Percentiles rank a stretch among this genome's conserved stretches.
Evolutionary conservation across 2,797 vertebrate genomes (phyloP).

Genomic region (Gallinago solitaria): DNA sequence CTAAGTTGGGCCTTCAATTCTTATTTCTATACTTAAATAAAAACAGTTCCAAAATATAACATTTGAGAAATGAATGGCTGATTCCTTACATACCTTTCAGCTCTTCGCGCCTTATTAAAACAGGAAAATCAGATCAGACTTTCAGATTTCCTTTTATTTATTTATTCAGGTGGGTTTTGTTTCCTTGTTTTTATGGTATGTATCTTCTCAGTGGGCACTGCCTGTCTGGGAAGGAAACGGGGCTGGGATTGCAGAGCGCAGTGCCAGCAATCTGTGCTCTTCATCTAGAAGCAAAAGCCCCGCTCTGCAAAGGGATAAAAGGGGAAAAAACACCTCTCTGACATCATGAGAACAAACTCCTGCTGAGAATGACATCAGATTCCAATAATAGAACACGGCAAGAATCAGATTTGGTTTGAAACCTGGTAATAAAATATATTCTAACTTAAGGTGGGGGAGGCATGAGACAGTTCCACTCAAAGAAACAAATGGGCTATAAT

Average conservation of each 20-base stretch:
- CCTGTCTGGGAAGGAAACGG: not conserved
- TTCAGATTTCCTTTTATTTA: not conserved
- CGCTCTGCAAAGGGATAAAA: not conserved
- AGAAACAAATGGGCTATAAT: not conserved
- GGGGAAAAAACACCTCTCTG: not conserved
- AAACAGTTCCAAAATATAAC: not conserved
- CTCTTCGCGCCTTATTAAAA: not conserved
- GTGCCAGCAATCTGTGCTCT: not conserved
- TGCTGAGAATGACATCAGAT: not conserved
- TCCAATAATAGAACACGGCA: not conserved
- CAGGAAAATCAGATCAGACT: not conserved
- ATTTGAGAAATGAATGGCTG: not conserved
- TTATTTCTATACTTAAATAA: not conserved
- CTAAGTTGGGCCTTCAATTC: not conserved
- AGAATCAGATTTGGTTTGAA: not conserved
- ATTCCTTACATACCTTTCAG: not conserved
- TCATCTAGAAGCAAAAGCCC: not conserved
- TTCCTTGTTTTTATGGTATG: not conserved
- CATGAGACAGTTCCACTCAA: accelerated
- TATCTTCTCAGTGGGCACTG: not conserved
- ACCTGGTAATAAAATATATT: accelerated
- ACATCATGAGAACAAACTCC: not conserved
- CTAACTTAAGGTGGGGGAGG: not conserved
- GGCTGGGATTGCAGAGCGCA: not conserved
- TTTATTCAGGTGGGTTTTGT: not conserved